Percentiles rank a stretch among this genome's conserved stretches.
Evolutionary conservation across 2,113 vertebrate genomes (phyloP).

Genomic region (Sarotherodon lohbergeri): DNA sequence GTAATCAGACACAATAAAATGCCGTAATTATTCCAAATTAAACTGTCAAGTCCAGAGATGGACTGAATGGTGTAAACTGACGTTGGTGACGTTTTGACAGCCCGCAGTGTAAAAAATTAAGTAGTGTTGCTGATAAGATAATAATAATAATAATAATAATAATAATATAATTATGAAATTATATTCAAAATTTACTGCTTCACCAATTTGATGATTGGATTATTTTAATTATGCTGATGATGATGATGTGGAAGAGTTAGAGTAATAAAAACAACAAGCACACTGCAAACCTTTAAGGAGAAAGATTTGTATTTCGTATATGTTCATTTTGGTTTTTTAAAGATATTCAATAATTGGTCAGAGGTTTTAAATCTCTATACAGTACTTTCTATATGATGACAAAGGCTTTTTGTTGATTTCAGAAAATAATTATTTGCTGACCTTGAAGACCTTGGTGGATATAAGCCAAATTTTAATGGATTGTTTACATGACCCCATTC

Average conservation of each 20-base stretch:
- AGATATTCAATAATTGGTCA: neutral
- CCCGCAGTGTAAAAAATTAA: neutral
- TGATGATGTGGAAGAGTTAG: neutral
- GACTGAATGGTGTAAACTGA: neutral
- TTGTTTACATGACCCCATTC: neutral
- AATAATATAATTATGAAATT: neutral
- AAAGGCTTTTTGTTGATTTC: neutral
- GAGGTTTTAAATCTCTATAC: neutral
- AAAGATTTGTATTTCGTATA: neutral
- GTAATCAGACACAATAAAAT: constrained; percentile 12
- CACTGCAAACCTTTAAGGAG: neutral
- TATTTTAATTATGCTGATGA: neutral
- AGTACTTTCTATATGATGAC: neutral
- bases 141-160: neutral
- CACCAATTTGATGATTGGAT: neutral
- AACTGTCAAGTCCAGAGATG: neutral
- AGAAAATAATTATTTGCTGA: neutral
- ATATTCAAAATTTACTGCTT: neutral
- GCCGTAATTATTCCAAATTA: constrained; percentile 10
- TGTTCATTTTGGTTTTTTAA: neutral
- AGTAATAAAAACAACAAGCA: neutral
- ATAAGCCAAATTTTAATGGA: neutral
- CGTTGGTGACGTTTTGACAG: neutral
- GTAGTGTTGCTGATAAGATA: neutral
- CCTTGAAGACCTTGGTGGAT: neutral